phyloP scores from a whole-genome alignment of 35 echinoderm and acorn worm genomes.

The Apostichopus japonicus region DNA sequence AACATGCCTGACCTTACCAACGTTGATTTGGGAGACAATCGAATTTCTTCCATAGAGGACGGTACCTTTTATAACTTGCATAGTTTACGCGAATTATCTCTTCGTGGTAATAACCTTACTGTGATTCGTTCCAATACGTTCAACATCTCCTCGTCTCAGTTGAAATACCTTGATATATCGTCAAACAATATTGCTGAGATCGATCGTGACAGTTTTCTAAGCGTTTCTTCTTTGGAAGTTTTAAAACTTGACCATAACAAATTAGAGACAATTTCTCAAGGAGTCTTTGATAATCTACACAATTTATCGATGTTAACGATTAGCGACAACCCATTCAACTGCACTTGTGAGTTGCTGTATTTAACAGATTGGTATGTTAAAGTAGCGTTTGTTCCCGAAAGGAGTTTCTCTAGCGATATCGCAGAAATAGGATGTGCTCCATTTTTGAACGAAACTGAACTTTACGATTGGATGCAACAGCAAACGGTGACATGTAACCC shows the following conservation, averaged over 20 bases:
- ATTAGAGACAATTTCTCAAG: no score
- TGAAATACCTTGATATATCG: background rate
- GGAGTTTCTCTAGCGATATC: background rate
- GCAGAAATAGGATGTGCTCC: background rate
- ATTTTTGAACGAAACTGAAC: conserved; percentile 26
- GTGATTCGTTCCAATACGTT: background rate
- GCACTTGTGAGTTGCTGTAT: conserved; percentile 53
- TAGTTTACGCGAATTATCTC: no score
- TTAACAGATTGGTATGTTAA: conserved; percentile 39
- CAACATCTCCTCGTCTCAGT: conserved; percentile 11
- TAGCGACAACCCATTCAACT: conserved; percentile 54
- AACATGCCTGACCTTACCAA: no score
- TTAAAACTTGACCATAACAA: no score
- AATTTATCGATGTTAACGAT: conserved; percentile 41
- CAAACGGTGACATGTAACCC: background rate
- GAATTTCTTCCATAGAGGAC: no score
- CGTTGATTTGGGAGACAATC: no score
- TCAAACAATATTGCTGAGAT: conserved; percentile 12
- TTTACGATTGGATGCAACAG: conserved; percentile 6
- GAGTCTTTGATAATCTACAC: no score
- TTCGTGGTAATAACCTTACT: no score
- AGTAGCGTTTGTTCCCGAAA: background rate
- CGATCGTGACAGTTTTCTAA: background rate
- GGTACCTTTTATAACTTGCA: no score
- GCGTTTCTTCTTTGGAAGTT: background rate